A percentile compares a stretch with the other conserved stretches of the same genome.
Evolutionary conservation across 2,113 vertebrate species (phyloP).

Genomic region (Muntiacus reevesi): DNA sequence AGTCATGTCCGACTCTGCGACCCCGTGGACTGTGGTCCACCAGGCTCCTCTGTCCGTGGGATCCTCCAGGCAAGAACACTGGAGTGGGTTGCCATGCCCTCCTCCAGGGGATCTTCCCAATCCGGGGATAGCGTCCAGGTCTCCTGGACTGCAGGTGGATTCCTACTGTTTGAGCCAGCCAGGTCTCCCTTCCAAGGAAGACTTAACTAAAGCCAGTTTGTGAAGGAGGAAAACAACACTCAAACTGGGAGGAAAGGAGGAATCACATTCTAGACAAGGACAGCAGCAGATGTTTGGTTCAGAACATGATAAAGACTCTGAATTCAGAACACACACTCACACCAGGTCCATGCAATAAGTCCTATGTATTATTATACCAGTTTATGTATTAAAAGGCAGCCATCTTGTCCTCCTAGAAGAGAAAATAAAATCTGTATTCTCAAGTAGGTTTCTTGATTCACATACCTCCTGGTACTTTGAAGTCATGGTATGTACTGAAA

Average conservation of each 20-base stretch:
- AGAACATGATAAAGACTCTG: not conserved
- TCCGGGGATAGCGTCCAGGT: not conserved
- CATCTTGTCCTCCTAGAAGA: not conserved
- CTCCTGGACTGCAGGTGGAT: not conserved
- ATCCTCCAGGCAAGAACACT: not conserved
- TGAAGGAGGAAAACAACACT: not conserved
- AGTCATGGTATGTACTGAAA: not conserved
- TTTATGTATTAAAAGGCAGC: not conserved
- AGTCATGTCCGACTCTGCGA: not conserved
- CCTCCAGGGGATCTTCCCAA: not conserved
- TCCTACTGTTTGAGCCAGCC: not conserved
- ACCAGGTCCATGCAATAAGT: not conserved
- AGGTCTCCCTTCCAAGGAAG: not conserved
- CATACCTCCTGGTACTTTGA: not conserved
- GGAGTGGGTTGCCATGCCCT: not conserved
- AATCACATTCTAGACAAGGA: not conserved
- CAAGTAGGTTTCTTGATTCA: not conserved
- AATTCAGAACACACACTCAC: not conserved
- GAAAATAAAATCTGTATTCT: not conserved
- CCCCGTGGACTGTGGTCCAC: accelerated
- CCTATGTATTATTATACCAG: not conserved
- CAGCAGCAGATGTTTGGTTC: not conserved
- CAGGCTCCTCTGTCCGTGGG: not conserved
- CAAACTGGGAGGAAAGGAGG: not conserved
- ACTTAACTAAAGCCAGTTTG: not conserved